Evolutionary conservation across 2,888 invertebrate species (phyloP), one percentile per base, ranked within the genome.

Genomic region (Napeogenes inachia): DNA sequence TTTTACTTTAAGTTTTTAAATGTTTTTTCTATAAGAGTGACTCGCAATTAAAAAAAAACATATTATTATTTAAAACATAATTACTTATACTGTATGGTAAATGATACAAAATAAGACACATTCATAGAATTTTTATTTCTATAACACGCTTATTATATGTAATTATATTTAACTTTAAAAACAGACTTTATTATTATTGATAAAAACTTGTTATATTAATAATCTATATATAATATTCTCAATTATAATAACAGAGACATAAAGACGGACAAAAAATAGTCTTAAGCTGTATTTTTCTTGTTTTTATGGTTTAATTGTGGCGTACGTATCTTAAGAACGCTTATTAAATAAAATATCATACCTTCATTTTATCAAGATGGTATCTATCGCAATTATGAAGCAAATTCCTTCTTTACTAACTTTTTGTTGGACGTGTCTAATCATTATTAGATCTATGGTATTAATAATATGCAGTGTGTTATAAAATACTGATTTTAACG

Each of bases 261-360:
- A 61, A 42, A 32, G 13, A 32, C n/a, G 30, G 33, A 21, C 33
- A 64, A 62, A 64, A 57, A 57, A 45, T 56, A 12, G 4, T n/a
- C 42, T 8, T 45, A 13, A 56, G 54, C n/a, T 46, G 8, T 45
- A 33, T 57, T 60, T 66, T 56, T 57, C 61, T 33, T 21, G 59
- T 64, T 64, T 65, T 65, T 64, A 54, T 59, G 60, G 47, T 66
- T 61, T 56, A 67, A 69, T 69, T 71, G 70, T 53, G 57, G 69
- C 68, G 54, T 56, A 57, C 63, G 61, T 62, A 62, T 66, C 60
- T 59, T 45, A 66, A 56, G 60, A 58, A 60, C 64, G 45, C 46
- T 56, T 62, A 35, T 54, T 42, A 56, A 57, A 42, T 58, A 12
- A 59, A 55, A 46, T 59, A 53, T 57, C 46, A 59, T 57, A 45